These are phyloP conservation scores for Saxidomus purpurata DNA, from an alignment of 1,140 invertebrate genomes.

Conservation along the genomic window DNA sequence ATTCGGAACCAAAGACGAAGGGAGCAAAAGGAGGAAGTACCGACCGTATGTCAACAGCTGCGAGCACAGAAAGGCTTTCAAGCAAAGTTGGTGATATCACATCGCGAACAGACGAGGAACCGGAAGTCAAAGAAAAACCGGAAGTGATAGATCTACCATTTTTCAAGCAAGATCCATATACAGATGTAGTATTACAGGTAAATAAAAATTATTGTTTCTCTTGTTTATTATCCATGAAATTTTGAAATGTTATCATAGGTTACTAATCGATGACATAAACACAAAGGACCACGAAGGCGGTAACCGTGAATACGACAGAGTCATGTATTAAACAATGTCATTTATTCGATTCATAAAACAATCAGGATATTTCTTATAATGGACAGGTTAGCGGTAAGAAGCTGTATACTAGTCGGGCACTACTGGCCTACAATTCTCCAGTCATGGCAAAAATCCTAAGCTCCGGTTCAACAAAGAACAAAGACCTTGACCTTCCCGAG, in stretches of 20 bases:
- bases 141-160: conserved; percentile 54
- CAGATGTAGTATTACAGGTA: conserved; percentile 57
- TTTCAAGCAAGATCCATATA: conserved; percentile 60
- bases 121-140: neutral
- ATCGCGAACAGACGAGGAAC: neutral
- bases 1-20: conserved; percentile 34
- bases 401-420: conserved; percentile 45
- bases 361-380: no score
- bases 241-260: no score
- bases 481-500: conserved; percentile 61
- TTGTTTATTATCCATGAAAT: no score
- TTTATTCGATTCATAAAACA: no score
- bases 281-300: no score
- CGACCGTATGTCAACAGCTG: neutral
- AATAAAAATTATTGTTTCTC: neutral
- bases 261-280: no score
- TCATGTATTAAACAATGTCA: no score
- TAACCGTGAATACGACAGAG: no score
- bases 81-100: neutral
- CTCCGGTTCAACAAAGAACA: conserved; percentile 48
- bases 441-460: conserved; percentile 60
- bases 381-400: conserved; percentile 44
- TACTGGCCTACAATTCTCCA: conserved; percentile 62
- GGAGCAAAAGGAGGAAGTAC: neutral
- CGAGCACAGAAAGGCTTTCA: neutral